phyloP scores from a whole-genome alignment of 2,797 vertebrate species.

The Dryobates pubescens region DNA sequence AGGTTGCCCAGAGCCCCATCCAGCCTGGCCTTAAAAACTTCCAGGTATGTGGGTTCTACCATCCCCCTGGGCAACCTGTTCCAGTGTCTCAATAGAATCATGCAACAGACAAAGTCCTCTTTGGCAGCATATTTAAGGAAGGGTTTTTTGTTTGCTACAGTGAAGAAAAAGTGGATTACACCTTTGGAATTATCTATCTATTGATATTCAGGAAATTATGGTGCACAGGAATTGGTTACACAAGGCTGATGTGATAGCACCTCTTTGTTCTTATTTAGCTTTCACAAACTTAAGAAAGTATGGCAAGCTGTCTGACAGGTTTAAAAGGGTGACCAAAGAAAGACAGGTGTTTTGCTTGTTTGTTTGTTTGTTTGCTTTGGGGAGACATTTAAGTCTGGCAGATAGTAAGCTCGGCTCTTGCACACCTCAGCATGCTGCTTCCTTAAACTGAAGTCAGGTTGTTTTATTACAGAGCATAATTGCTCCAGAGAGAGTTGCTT shows the following conservation, averaged over 20 bases:
- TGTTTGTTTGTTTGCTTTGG: neutral
- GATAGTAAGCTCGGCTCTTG: neutral
- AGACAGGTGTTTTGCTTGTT: fast-evolving
- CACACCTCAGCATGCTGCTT: neutral
- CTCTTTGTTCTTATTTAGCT: neutral
- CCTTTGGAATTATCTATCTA: neutral
- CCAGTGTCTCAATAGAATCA: no score
- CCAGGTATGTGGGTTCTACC: no score
- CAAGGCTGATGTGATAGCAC: neutral
- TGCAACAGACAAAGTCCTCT: neutral
- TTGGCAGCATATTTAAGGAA: neutral
- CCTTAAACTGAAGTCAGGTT: neutral
- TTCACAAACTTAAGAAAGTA: neutral
- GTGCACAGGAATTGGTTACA: neutral
- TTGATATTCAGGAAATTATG: neutral
- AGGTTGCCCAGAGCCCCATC: no score
- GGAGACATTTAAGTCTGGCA: neutral
- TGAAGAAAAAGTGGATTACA: neutral
- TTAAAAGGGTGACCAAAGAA: neutral
- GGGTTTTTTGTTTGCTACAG: neutral
- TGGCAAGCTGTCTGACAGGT: neutral
- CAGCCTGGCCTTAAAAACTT: no score
- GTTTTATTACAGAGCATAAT: neutral
- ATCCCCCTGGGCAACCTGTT: no score
- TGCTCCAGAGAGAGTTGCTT: neutral